phyloP scores from a whole-genome alignment of 2,888 invertebrate genomes.

The Lithosia quadra region DNA sequence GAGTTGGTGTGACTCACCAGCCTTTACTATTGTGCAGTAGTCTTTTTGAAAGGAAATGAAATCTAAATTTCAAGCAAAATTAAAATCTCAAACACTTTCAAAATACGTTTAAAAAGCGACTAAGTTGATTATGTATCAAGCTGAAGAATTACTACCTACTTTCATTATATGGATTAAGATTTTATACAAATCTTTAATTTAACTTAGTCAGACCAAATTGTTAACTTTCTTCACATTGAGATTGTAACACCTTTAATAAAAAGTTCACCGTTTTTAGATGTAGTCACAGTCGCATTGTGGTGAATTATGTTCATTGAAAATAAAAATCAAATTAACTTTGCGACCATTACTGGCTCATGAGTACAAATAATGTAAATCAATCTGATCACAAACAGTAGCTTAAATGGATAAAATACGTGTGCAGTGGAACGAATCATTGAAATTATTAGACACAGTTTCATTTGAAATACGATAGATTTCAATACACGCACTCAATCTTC shows the following conservation, averaged over 20 bases:
- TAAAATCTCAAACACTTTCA: conserved; percentile 9
- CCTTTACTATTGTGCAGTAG: background rate
- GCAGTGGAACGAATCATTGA: conserved; percentile 38
- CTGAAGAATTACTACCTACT: conserved; percentile 10
- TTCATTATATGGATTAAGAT: conserved; percentile 11
- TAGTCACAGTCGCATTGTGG: background rate
- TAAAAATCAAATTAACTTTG: conserved; percentile 38
- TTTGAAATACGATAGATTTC: conserved; percentile 39
- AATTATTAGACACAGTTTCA: conserved; percentile 45
- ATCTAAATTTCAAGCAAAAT: conserved; percentile 2
- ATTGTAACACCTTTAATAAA: background rate
- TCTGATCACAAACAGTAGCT: conserved; percentile 32
- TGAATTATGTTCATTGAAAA: conserved; percentile 28
- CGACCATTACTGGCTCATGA: conserved; percentile 40
- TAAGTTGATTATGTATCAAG: conserved; percentile 12
- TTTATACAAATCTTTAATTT: background rate
- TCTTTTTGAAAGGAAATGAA: background rate
- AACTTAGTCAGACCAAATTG: conserved; percentile 2
- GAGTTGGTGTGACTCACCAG: background rate
- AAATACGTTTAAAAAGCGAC: conserved; percentile 6
- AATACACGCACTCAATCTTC: conserved; percentile 33
- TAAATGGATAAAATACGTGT: conserved; percentile 30
- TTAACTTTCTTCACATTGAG: conserved; percentile 8
- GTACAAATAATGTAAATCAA: conserved; percentile 40
- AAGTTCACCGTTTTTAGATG: background rate